Evolutionary conservation across 1,140 invertebrate genomes (phyloP).

Genomic region (Ceratina japonica): DNA sequence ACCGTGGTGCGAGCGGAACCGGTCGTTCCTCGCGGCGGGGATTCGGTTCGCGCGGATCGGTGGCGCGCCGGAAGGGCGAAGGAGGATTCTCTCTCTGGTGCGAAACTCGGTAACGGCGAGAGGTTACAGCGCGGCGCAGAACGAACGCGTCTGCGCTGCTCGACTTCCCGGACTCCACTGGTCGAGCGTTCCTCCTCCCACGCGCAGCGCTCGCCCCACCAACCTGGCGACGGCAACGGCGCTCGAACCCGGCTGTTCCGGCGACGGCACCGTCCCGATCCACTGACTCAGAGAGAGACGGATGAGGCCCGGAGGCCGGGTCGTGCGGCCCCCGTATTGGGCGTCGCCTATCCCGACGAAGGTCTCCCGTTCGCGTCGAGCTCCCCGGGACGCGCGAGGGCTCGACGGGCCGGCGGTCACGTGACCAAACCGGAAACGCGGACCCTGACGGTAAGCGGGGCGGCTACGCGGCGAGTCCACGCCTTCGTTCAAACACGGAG

Average conservation of each 20-base stretch:
- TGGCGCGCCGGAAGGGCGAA: not conserved
- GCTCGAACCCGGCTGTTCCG: conserved; percentile 29
- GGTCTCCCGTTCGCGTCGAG: conserved; percentile 28
- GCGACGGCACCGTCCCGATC: not conserved
- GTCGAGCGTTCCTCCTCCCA: conserved; percentile 76
- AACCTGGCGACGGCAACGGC: conserved; percentile 27
- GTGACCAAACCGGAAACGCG: not conserved
- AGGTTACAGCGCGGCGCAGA: conserved; percentile 57
- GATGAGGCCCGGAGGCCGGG: not conserved
- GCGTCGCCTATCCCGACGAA: conserved; percentile 18
- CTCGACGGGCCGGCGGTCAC: conserved; percentile 6
- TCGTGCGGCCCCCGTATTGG: conserved; percentile 25
- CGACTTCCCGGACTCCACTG: conserved; percentile 80
- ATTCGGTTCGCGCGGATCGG: not conserved
- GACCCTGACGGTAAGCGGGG: conserved; percentile 5
- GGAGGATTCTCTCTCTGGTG: not conserved
- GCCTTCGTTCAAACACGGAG: too few relatives aligned
- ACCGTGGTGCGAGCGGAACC: not conserved
- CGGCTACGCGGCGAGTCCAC: too few relatives aligned
- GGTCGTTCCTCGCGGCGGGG: not conserved
- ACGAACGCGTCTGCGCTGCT: conserved; percentile 79
- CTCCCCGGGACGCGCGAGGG: conserved; percentile 1
- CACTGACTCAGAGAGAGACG: not conserved
- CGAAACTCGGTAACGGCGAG: not conserved
- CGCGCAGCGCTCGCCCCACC: conserved; percentile 68